Conservation (phyloP, 2,888 invertebrate genomes). For the Scaptomyza caliginosa region DNA sequence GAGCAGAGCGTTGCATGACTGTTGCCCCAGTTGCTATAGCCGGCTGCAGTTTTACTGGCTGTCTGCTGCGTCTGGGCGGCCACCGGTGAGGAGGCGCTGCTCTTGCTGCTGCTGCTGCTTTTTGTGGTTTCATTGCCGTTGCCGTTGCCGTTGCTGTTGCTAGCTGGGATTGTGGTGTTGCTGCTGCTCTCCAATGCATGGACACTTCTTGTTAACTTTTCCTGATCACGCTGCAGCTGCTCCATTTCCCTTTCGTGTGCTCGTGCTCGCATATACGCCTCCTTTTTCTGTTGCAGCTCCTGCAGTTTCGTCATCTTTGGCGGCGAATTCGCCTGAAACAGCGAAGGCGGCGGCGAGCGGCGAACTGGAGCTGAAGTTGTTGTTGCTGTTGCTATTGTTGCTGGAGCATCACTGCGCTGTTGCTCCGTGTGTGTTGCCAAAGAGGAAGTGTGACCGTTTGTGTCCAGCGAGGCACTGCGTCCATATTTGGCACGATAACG, state of each 20-base stretch:
- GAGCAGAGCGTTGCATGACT: constrained; percentile 69
- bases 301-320: constrained; percentile 67
- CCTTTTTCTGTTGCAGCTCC: constrained; percentile 68
- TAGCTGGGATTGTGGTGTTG: not conserved
- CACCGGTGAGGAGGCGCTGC: constrained; percentile 12
- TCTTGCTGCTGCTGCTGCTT: constrained; percentile 18
- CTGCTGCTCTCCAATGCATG: constrained; percentile 4
- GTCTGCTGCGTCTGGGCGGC: constrained; percentile 20
- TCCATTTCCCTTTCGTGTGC: constrained; percentile 73
- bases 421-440: constrained; percentile 16
- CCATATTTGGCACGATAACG: constrained; percentile 70
- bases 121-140: constrained; percentile 3
- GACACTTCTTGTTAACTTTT: constrained; percentile 19
- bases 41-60: constrained; percentile 43
- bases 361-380: constrained; percentile 4
- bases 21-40: constrained; percentile 75
- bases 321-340: constrained; percentile 57
- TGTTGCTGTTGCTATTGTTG: constrained; percentile 1
- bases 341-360: constrained; percentile 44
- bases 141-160: constrained; percentile 4
- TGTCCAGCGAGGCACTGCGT: constrained; percentile 65
- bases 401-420: constrained; percentile 5
- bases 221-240: constrained; percentile 54
- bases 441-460: constrained; percentile 51
- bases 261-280: constrained; percentile 64